Base-by-base conservation (phyloP, 2,113 vertebrate species). In the Recurvirostra avosetta region DNA sequence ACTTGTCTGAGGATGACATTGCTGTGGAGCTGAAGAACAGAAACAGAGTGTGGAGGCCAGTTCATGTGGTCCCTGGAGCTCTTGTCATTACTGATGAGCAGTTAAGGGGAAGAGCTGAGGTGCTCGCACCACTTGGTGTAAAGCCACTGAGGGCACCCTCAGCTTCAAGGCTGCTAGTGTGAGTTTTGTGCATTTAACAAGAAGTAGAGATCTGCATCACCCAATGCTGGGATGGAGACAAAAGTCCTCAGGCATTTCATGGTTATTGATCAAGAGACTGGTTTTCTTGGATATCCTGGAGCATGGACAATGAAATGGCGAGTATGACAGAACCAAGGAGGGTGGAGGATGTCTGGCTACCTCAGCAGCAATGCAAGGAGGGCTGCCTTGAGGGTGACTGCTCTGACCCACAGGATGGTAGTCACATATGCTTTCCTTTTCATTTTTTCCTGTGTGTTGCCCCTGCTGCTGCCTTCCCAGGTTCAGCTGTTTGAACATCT, bases 231-330 rank as follows among this genome's bases (percentile, higher is more conserved):
- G 41, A 52, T 29, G 25, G 32, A 52, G 27, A 34, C 43, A 38
- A 9, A n/a, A 38, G 17, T 36, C 11, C n/a, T 36, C 23, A 26
- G n/a, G 16, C 8, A 15, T 66, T 58, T 65, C 1, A 2, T 29
- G 36, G 43, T 20, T 56, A 47, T 56, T 1, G 0, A 36, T 49
- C n/a, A 50, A 19, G 22, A 63, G 14, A 43, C 30, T 36, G 65
- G 16, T 32, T 71, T 76, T 71, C 72, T 36, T n/a, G 56, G 26
- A 27, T 78, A 19, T 59, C 38, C 43, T 38, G 43, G 49, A 34
- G 11, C 52, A 52, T 2, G 3, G 52, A 52, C 43, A 59, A 20
- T 0, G 1, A 52, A 52, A 50, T 12, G 22, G 36, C 1, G 11
- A 63, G 21, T 45, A 15, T 59, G 43, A 29, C 52, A 38, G 36